Evolutionary conservation across 2,113 vertebrate species (phyloP), one percentile per base, ranked within the genome.

Genomic region (Ophthalmolycus amberensis): DNA sequence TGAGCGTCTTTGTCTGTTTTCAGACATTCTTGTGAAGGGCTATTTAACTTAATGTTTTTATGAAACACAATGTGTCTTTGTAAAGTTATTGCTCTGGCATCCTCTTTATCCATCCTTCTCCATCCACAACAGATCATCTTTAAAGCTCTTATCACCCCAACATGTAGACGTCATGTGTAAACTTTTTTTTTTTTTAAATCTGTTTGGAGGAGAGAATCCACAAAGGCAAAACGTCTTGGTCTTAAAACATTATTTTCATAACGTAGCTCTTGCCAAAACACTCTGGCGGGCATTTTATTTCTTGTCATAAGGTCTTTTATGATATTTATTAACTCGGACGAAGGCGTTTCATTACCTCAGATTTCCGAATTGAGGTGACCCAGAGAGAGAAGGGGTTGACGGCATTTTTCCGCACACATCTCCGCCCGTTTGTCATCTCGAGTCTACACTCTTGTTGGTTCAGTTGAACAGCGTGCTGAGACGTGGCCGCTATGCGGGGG

Each of bases 381-480:
- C 14, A 48, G 5, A 65, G 71, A 67, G 22, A 5, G 12, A 78
- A 38, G 50, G 46, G 66, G 54, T 63, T 9, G 20, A 50, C 22
- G 25, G 20, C 54, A 71, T 66, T 75, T 84, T 14, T 38, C 0
- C 8, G 58, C 37, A 50, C 29, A 37, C 54, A 71, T 12, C n/a
- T 65, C 0, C 34, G 34, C 12, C 5, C 6, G 12, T 63, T 70
- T 74, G 18, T 46, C 34, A 32, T 2, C 27, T 9, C 18, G 9
- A 18, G 68, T 62, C 50, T 38, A n/a, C 46, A 16, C 32, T 20
- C 79, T 63, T 66, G 32, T 64, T 58, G 14, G 64, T 22, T 69
- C 12, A 46, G 6, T 44, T 15, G 29, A 75, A 22, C 66, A 27
- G 6, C 11, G 20, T 83, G 0, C 3, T 54, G 37, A 73, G 69